Evolutionary conservation across 2,888 invertebrate species (phyloP), one percentile per base, ranked within the genome.

Genomic region (Xanthostigma xanthostigma): DNA sequence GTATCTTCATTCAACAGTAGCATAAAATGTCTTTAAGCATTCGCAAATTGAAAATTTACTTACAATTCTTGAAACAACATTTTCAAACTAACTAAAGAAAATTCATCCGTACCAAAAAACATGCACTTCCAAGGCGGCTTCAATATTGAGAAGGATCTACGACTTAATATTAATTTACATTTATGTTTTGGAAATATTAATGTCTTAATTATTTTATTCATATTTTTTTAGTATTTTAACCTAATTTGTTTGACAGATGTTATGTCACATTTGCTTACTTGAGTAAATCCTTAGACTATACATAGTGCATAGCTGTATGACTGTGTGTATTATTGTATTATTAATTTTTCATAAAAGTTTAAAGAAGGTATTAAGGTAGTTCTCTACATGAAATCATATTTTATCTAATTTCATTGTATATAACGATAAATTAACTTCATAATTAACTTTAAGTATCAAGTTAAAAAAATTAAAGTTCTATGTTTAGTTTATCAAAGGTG

Each of bases 91-190:
- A 76, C 77, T 17, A 89, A 60, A 0, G 91, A 83, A 68, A 92
- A 92, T 46, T 75, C 70, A 64, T 93, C 91, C 11, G 86, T 84
- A 8, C 93, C 93, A 64, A 92, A 89, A 67, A 92, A 93, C 42
- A 92, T 61, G n/a, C 84, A 66, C 54, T 72, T 78, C 76, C 76
- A 78, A 9, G 70, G 68, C 2, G 70, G 67, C 46, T 58, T 56
- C 47, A 53, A 48, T 43, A 36, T 44, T 12, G 17, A 34, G 5
- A 34, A 11, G 1, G 10, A 33, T 27, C 34, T 34, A 34, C 10
- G 34, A n/a, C n/a, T 35, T 34, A 34, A 34, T 44, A 34, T 44
- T 27, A 33, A 33, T 44, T 44, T 9, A 43, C 13, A 43, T 43
- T 17, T 44, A 13, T 34, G 34, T 34, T 34, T 13, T 44, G 35